phyloP scores from a whole-genome alignment of 2,113 vertebrate genomes.

The Ailurus styani region DNA sequence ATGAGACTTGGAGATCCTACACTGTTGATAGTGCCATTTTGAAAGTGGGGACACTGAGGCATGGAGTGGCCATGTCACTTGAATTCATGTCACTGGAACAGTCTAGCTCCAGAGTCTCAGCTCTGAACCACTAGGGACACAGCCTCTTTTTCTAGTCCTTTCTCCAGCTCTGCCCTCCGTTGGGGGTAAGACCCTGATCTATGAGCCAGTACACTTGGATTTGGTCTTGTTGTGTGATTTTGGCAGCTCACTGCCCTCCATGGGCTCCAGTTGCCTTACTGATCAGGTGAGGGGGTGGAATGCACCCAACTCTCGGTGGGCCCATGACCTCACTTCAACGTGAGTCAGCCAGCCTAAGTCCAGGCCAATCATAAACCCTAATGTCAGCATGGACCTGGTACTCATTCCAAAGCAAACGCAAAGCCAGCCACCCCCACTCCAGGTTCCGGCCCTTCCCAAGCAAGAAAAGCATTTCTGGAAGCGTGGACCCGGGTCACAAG shows the following conservation, averaged over 20 bases:
- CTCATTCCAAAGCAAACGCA: background rate
- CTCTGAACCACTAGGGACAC: background rate
- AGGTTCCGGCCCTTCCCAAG: background rate
- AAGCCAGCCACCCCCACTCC: background rate
- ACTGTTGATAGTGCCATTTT: too few relatives aligned
- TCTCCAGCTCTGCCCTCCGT: background rate
- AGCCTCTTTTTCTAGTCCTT: background rate
- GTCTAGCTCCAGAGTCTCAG: background rate
- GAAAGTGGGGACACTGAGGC: background rate
- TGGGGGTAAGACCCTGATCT: background rate
- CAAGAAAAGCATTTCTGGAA: background rate
- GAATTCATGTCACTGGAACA: background rate
- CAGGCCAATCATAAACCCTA: background rate
- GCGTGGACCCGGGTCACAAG: constrained; percentile 10
- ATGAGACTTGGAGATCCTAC: background rate
- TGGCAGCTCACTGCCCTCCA: background rate
- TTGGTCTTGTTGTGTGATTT: background rate
- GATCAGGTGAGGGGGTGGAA: background rate
- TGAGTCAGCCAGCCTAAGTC: background rate
- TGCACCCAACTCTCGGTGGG: background rate
- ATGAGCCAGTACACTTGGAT: background rate
- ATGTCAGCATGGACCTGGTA: background rate
- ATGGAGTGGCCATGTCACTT: background rate
- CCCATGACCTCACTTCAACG: constrained; percentile 16
- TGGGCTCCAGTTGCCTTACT: background rate